phyloP scores from a whole-genome alignment of 2,888 invertebrate species.

The Drosophila demipolita region DNA sequence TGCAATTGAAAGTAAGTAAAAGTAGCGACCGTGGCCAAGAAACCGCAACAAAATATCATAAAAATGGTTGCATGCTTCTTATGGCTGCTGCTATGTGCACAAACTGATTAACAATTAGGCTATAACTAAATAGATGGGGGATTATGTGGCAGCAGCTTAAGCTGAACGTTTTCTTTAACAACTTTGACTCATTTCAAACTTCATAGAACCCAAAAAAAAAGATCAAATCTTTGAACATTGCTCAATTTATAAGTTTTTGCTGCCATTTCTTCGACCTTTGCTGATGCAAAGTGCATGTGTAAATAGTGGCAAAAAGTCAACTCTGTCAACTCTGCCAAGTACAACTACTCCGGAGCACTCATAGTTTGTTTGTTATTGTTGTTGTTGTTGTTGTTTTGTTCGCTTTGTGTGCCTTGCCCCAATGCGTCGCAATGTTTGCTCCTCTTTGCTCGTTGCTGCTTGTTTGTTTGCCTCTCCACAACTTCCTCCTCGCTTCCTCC shows the following conservation, averaged over 20 bases:
- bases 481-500: neutral
- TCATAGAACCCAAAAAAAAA: slow-evolving; percentile 4
- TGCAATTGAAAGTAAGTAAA: slow-evolving; percentile 43
- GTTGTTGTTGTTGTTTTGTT: slow-evolving; percentile 10
- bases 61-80: neutral
- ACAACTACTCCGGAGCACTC: slow-evolving; percentile 21
- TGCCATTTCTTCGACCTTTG: slow-evolving; percentile 5
- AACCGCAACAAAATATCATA: slow-evolving; percentile 4
- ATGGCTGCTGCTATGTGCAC: neutral
- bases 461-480: slow-evolving; percentile 29
- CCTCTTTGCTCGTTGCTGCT: slow-evolving; percentile 23
- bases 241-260: slow-evolving; percentile 13
- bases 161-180: neutral
- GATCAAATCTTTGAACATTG: slow-evolving; percentile 14
- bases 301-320: slow-evolving; percentile 46
- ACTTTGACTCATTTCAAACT: neutral
- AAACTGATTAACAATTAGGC: neutral
- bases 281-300: slow-evolving; percentile 31
- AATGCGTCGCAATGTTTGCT: slow-evolving; percentile 39
- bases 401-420: slow-evolving; percentile 13
- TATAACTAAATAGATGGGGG: neutral
- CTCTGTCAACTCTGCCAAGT: slow-evolving; percentile 42
- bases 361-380: slow-evolving; percentile 36
- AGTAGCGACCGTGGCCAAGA: slow-evolving; percentile 12
- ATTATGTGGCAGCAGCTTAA: neutral